Base-by-base conservation (phyloP, 2,888 invertebrate species). In the Drosophila mercatorum region DNA sequence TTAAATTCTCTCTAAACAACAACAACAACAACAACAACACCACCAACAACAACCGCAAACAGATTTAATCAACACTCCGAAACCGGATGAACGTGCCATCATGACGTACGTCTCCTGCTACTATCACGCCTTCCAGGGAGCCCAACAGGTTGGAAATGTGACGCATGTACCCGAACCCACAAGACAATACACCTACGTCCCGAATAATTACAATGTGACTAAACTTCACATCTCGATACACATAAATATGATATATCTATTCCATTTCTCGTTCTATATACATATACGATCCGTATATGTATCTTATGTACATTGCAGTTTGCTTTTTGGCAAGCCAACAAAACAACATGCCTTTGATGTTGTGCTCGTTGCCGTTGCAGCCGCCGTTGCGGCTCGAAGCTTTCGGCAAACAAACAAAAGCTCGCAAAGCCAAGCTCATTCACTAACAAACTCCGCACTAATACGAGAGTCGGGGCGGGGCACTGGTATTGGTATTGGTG, bases 61-160 rank as follows among this genome's bases (percentile, higher is more conserved):
- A 99, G 99, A 99, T 97, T 96, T 99, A 96, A 98, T 99, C 95
- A 99, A 99, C 96, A 98, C 98, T 92, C 98, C 98, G 93, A 99
- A 98, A 95, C 99, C 99, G 94, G 99, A 99, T 95, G 99, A 99
- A 95, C 97, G 99, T 94, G 99, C 99, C 93, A 98, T 99, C 94
- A 99, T 99, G 99, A 99, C 99, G 92, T 99, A 99, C 94, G 99
- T 99, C 94, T 99, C 99, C 94, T 99, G 99, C 95, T 99, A 99
- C 96, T 99, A 99, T 95, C 99, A 99, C 95, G 99, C 99, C 94
- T 99, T 99, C 97, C 98, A 99, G 95, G 99, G 99, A 95, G 98
- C 98, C 93, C 98, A 98, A 95, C 98, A 98, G 98, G 98, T 98
- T 93, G 93, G 93, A 93, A 92, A 92, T 92, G 90, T 91, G 92